Percentiles rank a stretch among this genome's conserved stretches.
Evolutionary conservation across 2,797 vertebrate species (phyloP).

Genomic region (Menidia menidia): DNA sequence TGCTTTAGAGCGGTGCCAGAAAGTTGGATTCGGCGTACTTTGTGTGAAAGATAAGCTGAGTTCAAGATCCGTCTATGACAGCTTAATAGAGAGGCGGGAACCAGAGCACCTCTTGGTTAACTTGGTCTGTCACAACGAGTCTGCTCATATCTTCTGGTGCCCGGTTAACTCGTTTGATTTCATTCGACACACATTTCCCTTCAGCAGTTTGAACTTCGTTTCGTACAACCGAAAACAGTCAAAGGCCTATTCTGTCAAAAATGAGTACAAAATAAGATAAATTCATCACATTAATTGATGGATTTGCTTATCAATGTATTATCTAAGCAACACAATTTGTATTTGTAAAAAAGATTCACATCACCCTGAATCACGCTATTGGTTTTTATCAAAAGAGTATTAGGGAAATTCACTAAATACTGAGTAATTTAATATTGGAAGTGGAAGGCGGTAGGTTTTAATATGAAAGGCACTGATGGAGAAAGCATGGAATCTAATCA

Average conservation of each 20-base stretch:
- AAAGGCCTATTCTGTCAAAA: neutral
- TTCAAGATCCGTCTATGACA: conserved; percentile 24
- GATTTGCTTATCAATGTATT: neutral
- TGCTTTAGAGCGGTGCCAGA: conserved; percentile 70
- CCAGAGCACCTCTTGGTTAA: conserved; percentile 1
- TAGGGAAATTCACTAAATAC: neutral
- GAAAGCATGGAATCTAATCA: conserved; percentile 29
- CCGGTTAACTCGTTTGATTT: neutral
- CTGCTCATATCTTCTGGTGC: conserved; percentile 1
- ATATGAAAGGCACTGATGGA: conserved; percentile 11
- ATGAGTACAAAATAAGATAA: neutral
- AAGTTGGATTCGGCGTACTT: conserved; percentile 66
- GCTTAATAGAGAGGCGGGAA: conserved; percentile 17
- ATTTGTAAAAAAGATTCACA: neutral
- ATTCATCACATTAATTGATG: neutral
- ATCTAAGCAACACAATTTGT: neutral
- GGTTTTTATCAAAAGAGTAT: neutral
- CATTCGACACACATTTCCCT: neutral
- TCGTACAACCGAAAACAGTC: neutral
- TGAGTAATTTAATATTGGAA: neutral
- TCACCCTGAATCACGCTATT: conserved; percentile 1
- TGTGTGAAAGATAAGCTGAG: conserved; percentile 32
- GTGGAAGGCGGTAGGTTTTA: neutral
- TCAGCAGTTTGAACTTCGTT: neutral
- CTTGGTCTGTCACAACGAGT: conserved; percentile 7